Evolutionary conservation across 2,888 invertebrate genomes (phyloP).

Genomic region (Stenotaenia linearis): DNA sequence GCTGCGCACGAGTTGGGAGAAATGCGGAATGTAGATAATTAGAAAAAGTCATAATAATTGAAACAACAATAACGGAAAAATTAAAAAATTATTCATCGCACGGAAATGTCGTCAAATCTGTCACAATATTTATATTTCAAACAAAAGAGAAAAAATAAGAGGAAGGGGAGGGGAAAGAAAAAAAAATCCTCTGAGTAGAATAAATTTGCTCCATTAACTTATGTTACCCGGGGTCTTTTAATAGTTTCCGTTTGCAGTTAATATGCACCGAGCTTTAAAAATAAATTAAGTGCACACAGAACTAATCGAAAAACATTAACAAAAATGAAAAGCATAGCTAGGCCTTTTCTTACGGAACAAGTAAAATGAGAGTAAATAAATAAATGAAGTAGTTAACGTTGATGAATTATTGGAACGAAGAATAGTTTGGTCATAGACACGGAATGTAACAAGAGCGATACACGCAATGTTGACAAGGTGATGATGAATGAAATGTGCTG

Average conservation of each 20-base stretch:
- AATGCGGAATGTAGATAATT: not conserved
- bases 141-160: not conserved
- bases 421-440: conserved; percentile 23
- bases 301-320: conserved; percentile 23
- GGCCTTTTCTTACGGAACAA: not conserved
- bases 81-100: not conserved
- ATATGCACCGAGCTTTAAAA: conserved; percentile 17
- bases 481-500: conserved; percentile 24
- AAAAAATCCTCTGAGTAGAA: not conserved
- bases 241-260: conserved; percentile 19
- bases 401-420: conserved; percentile 3
- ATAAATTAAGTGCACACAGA: not conserved
- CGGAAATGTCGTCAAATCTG: not conserved
- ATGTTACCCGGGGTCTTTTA: conserved; percentile 12
- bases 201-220: conserved; percentile 12
- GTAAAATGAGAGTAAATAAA: not conserved
- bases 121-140: conserved; percentile 12
- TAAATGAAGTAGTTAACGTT: not conserved
- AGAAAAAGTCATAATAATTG: not conserved
- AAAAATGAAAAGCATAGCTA: not conserved
- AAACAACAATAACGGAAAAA: not conserved
- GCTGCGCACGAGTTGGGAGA: not conserved
- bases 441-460: conserved; percentile 4
- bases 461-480: conserved; percentile 26
- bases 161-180: not conserved